Conservation (phyloP, 2,888 invertebrate species). For the Dryocosmus kuriphilus region DNA sequence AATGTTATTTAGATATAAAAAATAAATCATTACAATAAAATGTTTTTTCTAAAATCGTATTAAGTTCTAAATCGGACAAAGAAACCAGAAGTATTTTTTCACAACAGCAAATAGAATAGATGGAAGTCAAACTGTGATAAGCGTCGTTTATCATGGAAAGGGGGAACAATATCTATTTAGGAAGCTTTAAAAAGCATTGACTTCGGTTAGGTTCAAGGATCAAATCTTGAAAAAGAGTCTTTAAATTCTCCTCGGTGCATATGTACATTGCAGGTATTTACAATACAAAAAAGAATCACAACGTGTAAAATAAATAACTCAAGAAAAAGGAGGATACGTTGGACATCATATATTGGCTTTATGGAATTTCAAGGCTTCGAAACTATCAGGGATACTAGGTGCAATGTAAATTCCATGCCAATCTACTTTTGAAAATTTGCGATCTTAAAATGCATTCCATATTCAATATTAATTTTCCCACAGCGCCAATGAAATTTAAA, state of each 20-base stretch:
- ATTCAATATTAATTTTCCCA: not conserved
- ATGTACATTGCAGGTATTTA: not conserved
- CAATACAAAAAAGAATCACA: not conserved
- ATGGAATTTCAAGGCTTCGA: constrained; percentile 30
- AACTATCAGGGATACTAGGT: constrained; percentile 2
- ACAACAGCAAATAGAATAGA: not conserved
- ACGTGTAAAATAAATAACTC: not conserved
- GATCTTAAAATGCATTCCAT: not conserved
- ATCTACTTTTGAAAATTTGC: constrained; percentile 10
- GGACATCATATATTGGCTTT: constrained; percentile 18
- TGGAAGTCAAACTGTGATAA: not conserved
- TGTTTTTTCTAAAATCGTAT: not conserved
- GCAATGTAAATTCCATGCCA: constrained; percentile 5
- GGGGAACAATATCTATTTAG: not conserved
- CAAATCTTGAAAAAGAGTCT: not conserved
- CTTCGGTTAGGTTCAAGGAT: not conserved
- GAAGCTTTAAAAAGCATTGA: not conserved
- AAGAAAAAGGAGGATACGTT: not conserved
- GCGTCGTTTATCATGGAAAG: not conserved
- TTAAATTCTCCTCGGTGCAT: too few relatives aligned
- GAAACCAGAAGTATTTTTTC: not conserved
- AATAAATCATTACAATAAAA: not conserved
- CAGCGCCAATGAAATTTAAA: not conserved
- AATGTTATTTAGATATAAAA: not conserved
- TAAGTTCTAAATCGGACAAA: not conserved